Evolutionary conservation across 2,113 vertebrate species (phyloP), one percentile per base, ranked within the genome.

Genomic region (Cyanoderma ruficeps): DNA sequence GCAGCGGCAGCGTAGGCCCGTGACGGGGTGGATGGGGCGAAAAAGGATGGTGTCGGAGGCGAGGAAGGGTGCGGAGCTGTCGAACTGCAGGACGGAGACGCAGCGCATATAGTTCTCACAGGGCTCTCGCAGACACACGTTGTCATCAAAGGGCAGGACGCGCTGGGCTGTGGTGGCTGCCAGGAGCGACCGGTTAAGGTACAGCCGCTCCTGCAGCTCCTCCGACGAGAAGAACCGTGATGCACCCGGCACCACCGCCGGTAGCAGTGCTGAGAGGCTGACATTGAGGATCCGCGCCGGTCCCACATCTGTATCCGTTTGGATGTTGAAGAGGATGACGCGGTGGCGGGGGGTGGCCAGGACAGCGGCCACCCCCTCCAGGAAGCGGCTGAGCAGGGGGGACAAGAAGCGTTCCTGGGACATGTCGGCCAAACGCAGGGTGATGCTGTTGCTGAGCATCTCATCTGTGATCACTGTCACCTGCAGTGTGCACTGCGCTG

Each of bases 21-120:
- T 98, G n/a, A 99, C 99, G 0, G 99, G 99, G 41, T 98, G 99
- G 97, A 99, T 99, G 96, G 99, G 99, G 8, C 99, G 98, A 97
- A 99, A 99, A 87, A 99, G 98, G 95, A 99, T 98, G 41, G 99
- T 99, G 83, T 99, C 98, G 0, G 99, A 99, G 5, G 98, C 96
- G 3, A 99, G 98, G 77, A 99, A 99, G 33, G 99, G 99, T 2
- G 99, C 99, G 1, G 99, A 98, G 96, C 99, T 99, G 98, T 99
- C 99, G 4, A 99, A 99, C 95, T 98, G 98, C 74, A 99, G 98
- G 89, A 99, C 99, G 0, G 99, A 99, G 82, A 99, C 99, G 19
- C 99, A 99, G 98, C 99, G 99, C 99, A 99, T 99, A 98, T 99
- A 99, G 98, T 99, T 99, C 98, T 99, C 99, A 18, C 99, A 99